A percentile compares a stretch with the other conserved stretches of the same genome.
Evolutionary conservation across 2,113 vertebrate species (phyloP).

Genomic region (Chamaea fasciata): DNA sequence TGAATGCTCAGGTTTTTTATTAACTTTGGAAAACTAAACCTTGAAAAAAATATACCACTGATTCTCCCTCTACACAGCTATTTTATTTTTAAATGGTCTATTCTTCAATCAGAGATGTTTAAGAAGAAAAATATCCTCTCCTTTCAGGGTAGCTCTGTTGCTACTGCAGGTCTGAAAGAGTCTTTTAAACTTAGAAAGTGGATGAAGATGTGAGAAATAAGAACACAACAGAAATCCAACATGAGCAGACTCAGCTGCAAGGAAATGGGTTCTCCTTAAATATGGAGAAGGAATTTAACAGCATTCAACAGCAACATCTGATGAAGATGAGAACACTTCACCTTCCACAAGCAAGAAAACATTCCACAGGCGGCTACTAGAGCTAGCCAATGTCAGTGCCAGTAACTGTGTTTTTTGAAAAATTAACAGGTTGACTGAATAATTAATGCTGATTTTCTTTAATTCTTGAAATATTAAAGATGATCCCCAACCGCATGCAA

Average conservation of each 20-base stretch:
- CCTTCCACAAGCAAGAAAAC: neutral
- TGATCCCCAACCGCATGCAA: neutral
- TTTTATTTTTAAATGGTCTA: neutral
- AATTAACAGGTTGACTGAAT: neutral
- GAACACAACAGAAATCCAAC: neutral
- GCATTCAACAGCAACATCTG: neutral
- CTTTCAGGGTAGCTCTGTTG: neutral
- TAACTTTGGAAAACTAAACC: neutral
- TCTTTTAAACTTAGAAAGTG: neutral
- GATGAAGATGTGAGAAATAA: neutral
- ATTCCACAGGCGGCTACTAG: neutral
- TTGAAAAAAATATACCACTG: neutral
- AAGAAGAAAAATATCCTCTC: neutral
- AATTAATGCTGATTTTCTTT: neutral
- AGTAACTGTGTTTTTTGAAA: neutral
- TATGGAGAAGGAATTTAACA: neutral
- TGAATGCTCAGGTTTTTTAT: neutral
- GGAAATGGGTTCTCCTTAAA: neutral
- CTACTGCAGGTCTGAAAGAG: neutral
- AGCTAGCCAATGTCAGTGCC: neutral
- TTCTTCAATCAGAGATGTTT: neutral
- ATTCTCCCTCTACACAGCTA: neutral
- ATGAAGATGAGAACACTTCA: neutral
- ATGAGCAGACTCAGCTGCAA: neutral
- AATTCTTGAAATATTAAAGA: conserved; percentile 3